Conservation (phyloP, 2,888 invertebrate genomes). For the Temnothorax unifasciatus region DNA sequence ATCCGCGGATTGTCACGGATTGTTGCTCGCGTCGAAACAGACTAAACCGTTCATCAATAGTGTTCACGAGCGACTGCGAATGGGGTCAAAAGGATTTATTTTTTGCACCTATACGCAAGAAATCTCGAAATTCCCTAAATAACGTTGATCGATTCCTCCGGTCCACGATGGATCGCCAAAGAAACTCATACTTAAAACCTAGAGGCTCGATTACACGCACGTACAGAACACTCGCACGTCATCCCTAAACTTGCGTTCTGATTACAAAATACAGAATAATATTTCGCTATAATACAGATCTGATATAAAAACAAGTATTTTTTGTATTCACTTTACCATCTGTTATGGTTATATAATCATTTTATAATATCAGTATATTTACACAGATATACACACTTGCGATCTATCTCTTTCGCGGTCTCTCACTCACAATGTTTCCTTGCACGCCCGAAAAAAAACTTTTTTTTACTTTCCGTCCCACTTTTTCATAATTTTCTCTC, state of each 20-base stretch:
- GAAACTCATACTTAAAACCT: conserved; percentile 72
- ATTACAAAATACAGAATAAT: conserved; percentile 86
- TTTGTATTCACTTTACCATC: conserved; percentile 82
- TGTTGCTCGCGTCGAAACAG: conserved; percentile 50
- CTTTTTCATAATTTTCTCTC: conserved; percentile 2
- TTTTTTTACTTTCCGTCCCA: conserved; percentile 57
- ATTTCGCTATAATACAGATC: conserved; percentile 85
- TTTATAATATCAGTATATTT: conserved; percentile 82
- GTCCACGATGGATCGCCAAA: conserved; percentile 68
- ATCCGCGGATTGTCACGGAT: conserved; percentile 52
- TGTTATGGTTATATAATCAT: conserved; percentile 79
- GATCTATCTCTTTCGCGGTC: conserved; percentile 63
- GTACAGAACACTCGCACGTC: conserved; percentile 75
- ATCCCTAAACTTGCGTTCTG: conserved; percentile 77
- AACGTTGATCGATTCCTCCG: conserved; percentile 69
- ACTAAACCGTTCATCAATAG: conserved; percentile 52
- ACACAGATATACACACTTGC: conserved; percentile 81
- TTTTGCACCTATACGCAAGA: conserved; percentile 72
- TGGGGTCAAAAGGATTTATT: conserved; percentile 67
- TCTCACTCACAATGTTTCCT: conserved; percentile 66
- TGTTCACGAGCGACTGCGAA: conserved; percentile 68
- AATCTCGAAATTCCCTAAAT: conserved; percentile 72
- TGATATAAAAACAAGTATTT: conserved; percentile 86
- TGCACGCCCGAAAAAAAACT: conserved; percentile 69
- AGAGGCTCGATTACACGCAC: conserved; percentile 75